phyloP scores from a whole-genome alignment of 2,113 vertebrate genomes.

The Prunella himalayana region DNA sequence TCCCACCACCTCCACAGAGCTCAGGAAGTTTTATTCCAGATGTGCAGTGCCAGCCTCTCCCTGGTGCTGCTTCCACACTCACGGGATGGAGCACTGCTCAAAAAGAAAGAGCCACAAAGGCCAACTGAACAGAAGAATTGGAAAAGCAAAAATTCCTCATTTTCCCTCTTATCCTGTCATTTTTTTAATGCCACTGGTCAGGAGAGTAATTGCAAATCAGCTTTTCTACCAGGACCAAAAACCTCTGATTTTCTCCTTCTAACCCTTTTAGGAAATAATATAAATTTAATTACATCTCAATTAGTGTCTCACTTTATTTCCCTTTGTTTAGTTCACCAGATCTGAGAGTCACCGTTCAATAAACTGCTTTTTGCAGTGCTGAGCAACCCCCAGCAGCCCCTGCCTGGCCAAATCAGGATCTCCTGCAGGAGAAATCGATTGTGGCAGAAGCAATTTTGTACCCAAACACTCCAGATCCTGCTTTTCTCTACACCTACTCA shows the following conservation, averaged over 20 bases:
- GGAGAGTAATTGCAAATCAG: not conserved
- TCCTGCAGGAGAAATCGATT: not conserved
- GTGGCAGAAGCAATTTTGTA: conserved; percentile 1
- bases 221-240: not conserved
- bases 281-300: not conserved
- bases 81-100: not conserved
- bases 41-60: not conserved
- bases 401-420: not conserved
- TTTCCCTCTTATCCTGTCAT: not conserved
- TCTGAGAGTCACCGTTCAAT: not conserved
- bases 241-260: not conserved
- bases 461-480: not conserved
- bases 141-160: not conserved
- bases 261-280: not conserved
- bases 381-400: not conserved
- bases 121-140: not conserved
- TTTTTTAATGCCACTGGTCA: not conserved
- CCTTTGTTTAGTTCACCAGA: not conserved
- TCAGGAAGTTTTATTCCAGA: not conserved
- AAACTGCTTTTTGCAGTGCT: not conserved
- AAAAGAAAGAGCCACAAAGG: not conserved
- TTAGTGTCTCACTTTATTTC: not conserved
- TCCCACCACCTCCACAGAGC: conserved; percentile 6
- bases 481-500: not conserved
- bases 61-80: not conserved